These are phyloP conservation scores for Liparis tanakae DNA, from an alignment of 2,797 vertebrate genomes.

Conservation along the genomic window DNA sequence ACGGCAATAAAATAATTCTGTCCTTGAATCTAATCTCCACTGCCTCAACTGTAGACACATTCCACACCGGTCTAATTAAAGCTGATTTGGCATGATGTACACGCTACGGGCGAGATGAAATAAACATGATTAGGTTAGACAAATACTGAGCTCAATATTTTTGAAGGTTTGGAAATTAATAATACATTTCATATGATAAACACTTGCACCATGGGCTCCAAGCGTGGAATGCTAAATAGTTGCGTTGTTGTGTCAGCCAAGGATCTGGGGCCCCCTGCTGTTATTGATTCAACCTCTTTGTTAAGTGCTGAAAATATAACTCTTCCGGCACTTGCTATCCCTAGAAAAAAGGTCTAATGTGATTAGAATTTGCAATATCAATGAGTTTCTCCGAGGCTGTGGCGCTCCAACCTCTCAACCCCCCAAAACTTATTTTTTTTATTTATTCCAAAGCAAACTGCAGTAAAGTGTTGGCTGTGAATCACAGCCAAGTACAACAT, in stretches of 20 bases:
- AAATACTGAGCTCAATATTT: constrained; percentile 83
- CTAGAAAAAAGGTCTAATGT: constrained; percentile 10
- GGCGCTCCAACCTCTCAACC: background rate
- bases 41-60: constrained; percentile 61
- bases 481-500: constrained; percentile 11
- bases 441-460: constrained; percentile 1
- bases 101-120: constrained; percentile 75
- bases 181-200: constrained; percentile 79
- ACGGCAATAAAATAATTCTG: constrained; percentile 60
- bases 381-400: constrained; percentile 18
- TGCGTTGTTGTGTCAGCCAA: constrained; percentile 20
- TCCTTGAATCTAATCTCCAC: constrained; percentile 71
- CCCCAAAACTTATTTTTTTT: background rate
- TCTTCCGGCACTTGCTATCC: constrained; percentile 39
- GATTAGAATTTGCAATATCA: constrained; percentile 34
- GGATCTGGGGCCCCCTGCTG: constrained; percentile 63
- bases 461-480: background rate
- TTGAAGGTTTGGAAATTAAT: constrained; percentile 82
- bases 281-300: constrained; percentile 38
- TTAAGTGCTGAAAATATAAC: constrained; percentile 49
- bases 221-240: constrained; percentile 65
- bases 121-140: constrained; percentile 82
- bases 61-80: constrained; percentile 78
- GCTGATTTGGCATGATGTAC: constrained; percentile 83
- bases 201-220: constrained; percentile 52